phyloP scores from a whole-genome alignment of 2,888 invertebrate genomes.

The Lissonota sp. region DNA sequence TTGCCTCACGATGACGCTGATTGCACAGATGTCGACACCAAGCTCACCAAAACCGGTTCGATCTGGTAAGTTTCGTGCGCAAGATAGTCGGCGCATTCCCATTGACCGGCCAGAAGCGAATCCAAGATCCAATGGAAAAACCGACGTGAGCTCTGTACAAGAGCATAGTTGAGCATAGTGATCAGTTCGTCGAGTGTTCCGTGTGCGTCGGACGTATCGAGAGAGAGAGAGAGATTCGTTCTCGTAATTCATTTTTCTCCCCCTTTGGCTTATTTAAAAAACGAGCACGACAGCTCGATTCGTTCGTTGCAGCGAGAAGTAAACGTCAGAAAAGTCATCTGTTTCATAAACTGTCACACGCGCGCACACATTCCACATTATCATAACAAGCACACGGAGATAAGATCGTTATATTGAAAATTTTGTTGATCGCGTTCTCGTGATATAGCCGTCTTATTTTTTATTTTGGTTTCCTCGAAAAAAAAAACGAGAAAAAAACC shows the following conservation, averaged over 20 bases:
- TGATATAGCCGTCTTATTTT: constrained; percentile 28
- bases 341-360: constrained; percentile 36
- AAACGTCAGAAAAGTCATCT: constrained; percentile 30
- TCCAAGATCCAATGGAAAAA: constrained; percentile 77
- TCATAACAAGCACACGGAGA: constrained; percentile 20
- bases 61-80: constrained; percentile 75
- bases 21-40: constrained; percentile 78
- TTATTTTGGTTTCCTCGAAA: background rate
- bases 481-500: constrained; percentile 30
- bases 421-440: constrained; percentile 24
- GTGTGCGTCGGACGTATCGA: constrained; percentile 58
- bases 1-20: background rate
- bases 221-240: constrained; percentile 44
- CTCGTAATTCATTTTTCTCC: constrained; percentile 15
- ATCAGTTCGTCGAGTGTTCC: constrained; percentile 62
- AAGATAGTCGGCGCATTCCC: constrained; percentile 78
- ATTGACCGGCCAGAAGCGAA: constrained; percentile 78
- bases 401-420: constrained; percentile 1
- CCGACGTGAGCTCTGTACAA: constrained; percentile 77
- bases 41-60: constrained; percentile 70
- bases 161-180: constrained; percentile 70
- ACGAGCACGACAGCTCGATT: background rate
- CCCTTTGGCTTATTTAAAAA: background rate
- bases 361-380: constrained; percentile 3
- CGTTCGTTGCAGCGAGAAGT: background rate